Conservation (phyloP, 2,797 vertebrate genomes). For the Natrix natrix region DNA sequence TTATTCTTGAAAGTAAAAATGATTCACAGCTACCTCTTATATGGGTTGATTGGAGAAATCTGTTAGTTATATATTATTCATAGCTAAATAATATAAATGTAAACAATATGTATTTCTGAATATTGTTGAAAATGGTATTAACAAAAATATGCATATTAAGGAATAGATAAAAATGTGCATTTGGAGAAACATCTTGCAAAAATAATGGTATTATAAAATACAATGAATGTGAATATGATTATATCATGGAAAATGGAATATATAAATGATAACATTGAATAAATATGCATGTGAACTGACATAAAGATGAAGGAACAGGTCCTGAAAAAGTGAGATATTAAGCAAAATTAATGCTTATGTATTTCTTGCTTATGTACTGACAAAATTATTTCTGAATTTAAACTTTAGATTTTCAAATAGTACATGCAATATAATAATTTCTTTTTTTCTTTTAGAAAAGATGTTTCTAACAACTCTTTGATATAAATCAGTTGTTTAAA, state of each 20-base stretch:
- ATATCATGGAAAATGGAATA: background rate
- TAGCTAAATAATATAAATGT: background rate
- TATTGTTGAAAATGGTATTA: background rate
- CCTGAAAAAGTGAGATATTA: background rate
- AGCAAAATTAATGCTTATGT: background rate
- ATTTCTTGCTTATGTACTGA: background rate
- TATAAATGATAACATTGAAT: background rate
- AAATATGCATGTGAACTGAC: background rate
- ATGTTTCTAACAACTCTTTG: background rate
- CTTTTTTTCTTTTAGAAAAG: background rate
- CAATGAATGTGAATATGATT: background rate
- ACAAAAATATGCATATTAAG: background rate
- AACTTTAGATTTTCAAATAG: background rate
- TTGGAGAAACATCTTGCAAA: background rate
- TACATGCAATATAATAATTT: background rate
- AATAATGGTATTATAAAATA: background rate
- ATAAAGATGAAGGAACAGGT: background rate
- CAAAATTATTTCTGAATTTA: background rate
- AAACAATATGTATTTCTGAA: background rate
- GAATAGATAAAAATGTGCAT: background rate
- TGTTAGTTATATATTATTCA: background rate
- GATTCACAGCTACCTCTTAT: background rate
- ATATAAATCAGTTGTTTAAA: background rate
- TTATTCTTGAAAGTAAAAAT: background rate
- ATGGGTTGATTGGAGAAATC: background rate